Evolutionary conservation across 2,888 invertebrate genomes (phyloP).

Genomic region (Drosophila greeni): DNA sequence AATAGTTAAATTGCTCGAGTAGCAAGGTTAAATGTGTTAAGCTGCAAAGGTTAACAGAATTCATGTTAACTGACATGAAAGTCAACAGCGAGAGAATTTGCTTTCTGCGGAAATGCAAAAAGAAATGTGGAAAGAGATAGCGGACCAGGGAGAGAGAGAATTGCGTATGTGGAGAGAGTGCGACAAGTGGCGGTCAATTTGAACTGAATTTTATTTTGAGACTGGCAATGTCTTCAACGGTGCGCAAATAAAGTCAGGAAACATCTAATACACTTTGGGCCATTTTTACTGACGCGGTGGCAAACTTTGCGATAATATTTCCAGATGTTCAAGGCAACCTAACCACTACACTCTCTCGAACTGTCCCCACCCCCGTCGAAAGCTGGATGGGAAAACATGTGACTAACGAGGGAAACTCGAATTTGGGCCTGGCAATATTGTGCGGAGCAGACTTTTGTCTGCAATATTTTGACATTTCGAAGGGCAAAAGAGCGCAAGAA

Average conservation of each 20-base stretch:
- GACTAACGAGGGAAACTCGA: conserved; percentile 24
- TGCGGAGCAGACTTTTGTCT: conserved; percentile 41
- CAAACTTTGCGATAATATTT: background rate
- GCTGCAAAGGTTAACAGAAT: conserved; percentile 12
- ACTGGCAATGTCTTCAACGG: conserved; percentile 15
- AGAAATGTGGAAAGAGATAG: background rate
- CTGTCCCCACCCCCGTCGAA: background rate
- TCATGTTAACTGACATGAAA: conserved; percentile 9
- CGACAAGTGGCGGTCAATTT: conserved; percentile 42
- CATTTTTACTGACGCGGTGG: too few species aligned
- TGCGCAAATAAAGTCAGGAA: background rate
- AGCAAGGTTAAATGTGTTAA: background rate
- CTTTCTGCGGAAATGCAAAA: background rate
- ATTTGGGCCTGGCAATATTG: conserved; percentile 38
- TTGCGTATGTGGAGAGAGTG: conserved; percentile 11
- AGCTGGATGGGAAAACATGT: conserved; percentile 36
- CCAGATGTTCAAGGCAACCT: background rate
- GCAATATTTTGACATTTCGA: conserved; percentile 72
- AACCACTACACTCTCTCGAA: background rate
- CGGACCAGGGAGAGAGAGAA: conserved; percentile 8
- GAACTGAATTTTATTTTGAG: conserved; percentile 2
- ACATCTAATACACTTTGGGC: background rate
- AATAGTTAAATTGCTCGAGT: background rate
- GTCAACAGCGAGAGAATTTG: background rate
- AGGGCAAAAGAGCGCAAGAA: conserved; percentile 59